phyloP scores from a whole-genome alignment of 1,140 invertebrate genomes.

The Physella acuta region DNA sequence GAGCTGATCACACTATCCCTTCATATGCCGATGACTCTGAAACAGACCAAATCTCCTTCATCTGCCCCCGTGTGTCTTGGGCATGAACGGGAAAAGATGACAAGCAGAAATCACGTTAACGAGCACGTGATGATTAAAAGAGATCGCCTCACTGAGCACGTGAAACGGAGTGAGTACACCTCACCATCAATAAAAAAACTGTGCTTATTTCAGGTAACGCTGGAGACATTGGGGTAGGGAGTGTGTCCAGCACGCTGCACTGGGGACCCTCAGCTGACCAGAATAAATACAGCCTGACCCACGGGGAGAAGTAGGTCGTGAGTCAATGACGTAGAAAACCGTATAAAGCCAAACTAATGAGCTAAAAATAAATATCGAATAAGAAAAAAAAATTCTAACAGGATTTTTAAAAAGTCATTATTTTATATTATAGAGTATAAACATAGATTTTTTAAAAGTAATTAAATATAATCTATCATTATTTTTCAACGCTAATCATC shows the following conservation, averaged over 20 bases:
- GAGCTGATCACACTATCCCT: too few species aligned
- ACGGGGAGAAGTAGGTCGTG: slow-evolving; percentile 8
- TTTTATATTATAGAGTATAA: neutral
- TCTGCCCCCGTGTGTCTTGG: too few species aligned
- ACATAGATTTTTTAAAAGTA: neutral
- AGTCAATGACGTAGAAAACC: too few species aligned
- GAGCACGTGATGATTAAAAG: too few species aligned
- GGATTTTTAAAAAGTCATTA: neutral
- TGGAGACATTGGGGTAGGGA: neutral
- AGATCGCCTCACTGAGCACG: too few species aligned
- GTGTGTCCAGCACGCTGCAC: neutral
- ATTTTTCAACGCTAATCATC: neutral
- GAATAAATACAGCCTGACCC: slow-evolving; percentile 5
- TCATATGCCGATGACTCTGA: too few species aligned
- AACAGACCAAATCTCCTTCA: too few species aligned
- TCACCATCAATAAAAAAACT: neutral
- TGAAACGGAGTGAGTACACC: too few species aligned
- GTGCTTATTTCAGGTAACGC: neutral
- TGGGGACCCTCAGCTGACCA: slow-evolving; percentile 1
- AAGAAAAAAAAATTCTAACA: neutral
- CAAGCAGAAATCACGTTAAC: too few species aligned
- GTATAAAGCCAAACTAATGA: too few species aligned
- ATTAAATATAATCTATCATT: neutral
- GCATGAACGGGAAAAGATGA: too few species aligned
- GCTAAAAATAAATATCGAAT: too few species aligned